Base-by-base conservation (phyloP, 1,140 invertebrate species). In the Cryptotermes secundus region DNA sequence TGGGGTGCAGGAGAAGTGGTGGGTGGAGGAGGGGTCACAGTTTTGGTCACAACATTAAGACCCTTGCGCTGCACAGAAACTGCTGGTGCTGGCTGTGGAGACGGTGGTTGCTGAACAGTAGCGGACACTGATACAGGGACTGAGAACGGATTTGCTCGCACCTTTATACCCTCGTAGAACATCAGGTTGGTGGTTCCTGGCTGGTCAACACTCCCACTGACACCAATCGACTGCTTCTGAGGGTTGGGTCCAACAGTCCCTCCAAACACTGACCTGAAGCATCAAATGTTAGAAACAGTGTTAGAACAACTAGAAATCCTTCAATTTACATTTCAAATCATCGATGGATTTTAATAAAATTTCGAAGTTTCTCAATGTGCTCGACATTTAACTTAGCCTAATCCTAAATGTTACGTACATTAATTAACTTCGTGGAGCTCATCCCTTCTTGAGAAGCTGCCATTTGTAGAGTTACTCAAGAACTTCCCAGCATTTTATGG, bases 141-240 rank as follows among this genome's bases (percentile, higher is more conserved):
- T 26, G 92, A 90, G 82, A 86, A 85, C 80, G 87, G 86, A 87
- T 91, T 92, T 26, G 92, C 91, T 85, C 94, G 92, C 87, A 95
- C 91, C 86, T 94, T 91, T 85, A 96, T 96, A 53, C 95, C 95
- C 86, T 96, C 93, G 87, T 96, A 96, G 88, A 93, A 94, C 36
- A 91, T 90, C 86, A 93, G 92, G 16, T 19, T 49, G 38, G 92
- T 92, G 3, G 94, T 93, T 9, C 91, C 92, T 0, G 91, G 87
- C 36, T 89, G 42, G 26, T 65, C 79, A 24, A 26, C 79, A 31
- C 83, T 42, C 24, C 49, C 72, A 24, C 59, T 59, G 42, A 53
- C 14, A 24, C 83, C 84, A 22, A 1, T 49, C 12, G 82, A 89
- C 6, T 90, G 87, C 85, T 93, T 95, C 72, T 95, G 89, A 19